A percentile compares a stretch with the other conserved stretches of the same genome.
These are phyloP conservation scores for Cisticola juncidis DNA, from an alignment of 2,113 vertebrate species.

Conservation along the genomic window DNA sequence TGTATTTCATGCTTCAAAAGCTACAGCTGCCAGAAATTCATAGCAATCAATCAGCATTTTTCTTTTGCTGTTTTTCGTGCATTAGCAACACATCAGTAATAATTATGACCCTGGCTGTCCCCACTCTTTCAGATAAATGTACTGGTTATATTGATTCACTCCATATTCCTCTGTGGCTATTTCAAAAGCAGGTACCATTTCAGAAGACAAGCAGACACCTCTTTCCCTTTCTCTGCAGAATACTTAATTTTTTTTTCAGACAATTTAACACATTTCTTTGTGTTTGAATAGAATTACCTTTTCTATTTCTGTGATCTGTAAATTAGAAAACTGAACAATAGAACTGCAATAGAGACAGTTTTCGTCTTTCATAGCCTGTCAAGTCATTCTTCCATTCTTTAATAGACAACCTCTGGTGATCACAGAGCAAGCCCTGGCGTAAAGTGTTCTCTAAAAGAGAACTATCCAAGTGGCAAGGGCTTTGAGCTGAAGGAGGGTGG, in stretches of 20 bases:
- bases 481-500: neutral
- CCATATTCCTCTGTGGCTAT: slow-evolving; percentile 35
- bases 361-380: neutral
- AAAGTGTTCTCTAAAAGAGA: neutral
- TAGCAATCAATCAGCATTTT: slow-evolving; percentile 61
- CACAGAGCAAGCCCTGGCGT: neutral
- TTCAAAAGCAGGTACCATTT: slow-evolving; percentile 23
- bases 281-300: slow-evolving; percentile 49
- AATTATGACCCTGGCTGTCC: slow-evolving; percentile 27
- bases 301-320: slow-evolving; percentile 9
- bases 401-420: neutral
- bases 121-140: neutral
- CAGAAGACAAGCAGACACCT: neutral
- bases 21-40: slow-evolving; percentile 58
- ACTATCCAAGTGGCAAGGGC: neutral
- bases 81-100: slow-evolving; percentile 30
- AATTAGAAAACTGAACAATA: slow-evolving; percentile 45
- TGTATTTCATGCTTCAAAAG: slow-evolving; percentile 69
- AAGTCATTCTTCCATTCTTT: neutral
- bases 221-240: neutral
- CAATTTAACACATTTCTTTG: slow-evolving; percentile 40
- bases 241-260: neutral
- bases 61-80: slow-evolving; percentile 15
- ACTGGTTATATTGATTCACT: slow-evolving; percentile 30
- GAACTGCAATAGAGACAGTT: neutral